phyloP scores from a whole-genome alignment of 92 coral and sea anemone species.

The Phenganax subtilis region DNA sequence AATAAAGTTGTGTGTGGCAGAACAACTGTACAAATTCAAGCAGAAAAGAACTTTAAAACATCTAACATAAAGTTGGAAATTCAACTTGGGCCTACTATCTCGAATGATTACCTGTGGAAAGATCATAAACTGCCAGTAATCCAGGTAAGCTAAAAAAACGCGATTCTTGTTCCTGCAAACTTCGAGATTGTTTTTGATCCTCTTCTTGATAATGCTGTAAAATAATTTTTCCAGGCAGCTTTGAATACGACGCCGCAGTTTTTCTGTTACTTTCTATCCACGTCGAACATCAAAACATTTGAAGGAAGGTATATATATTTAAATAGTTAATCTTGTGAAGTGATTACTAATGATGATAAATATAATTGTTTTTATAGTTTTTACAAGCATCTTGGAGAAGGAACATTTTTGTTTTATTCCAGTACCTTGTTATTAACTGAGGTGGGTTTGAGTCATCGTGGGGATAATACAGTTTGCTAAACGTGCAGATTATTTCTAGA shows the following conservation, averaged over 20 bases:
- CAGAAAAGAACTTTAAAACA: background rate
- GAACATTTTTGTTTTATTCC: slow-evolving; percentile 55
- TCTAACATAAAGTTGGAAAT: slow-evolving; percentile 61
- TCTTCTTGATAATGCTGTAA: background rate
- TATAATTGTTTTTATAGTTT: slow-evolving; percentile 17
- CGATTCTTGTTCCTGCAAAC: background rate
- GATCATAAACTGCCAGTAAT: slow-evolving; percentile 65
- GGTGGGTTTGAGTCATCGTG: slow-evolving; percentile 40
- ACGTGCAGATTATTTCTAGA: background rate
- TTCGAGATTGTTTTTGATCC: background rate
- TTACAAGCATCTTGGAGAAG: slow-evolving; percentile 46
- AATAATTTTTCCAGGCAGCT: slow-evolving; percentile 1
- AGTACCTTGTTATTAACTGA: slow-evolving; percentile 60
- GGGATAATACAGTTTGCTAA: background rate
- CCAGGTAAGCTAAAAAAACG: slow-evolving; percentile 51
- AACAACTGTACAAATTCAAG: slow-evolving; percentile 11
- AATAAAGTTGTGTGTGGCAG: slow-evolving; percentile 57
- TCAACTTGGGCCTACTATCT: slow-evolving; percentile 60
- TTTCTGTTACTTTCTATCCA: slow-evolving; percentile 61
- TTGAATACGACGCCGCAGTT: slow-evolving; percentile 46
- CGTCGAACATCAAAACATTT: slow-evolving; percentile 67
- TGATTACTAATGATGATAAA: no score
- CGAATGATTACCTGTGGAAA: slow-evolving; percentile 59
- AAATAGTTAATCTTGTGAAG: background rate
- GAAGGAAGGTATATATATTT: slow-evolving; percentile 55